Conservation (phyloP, 2,113 vertebrate species). For the Proteles cristata region DNA sequence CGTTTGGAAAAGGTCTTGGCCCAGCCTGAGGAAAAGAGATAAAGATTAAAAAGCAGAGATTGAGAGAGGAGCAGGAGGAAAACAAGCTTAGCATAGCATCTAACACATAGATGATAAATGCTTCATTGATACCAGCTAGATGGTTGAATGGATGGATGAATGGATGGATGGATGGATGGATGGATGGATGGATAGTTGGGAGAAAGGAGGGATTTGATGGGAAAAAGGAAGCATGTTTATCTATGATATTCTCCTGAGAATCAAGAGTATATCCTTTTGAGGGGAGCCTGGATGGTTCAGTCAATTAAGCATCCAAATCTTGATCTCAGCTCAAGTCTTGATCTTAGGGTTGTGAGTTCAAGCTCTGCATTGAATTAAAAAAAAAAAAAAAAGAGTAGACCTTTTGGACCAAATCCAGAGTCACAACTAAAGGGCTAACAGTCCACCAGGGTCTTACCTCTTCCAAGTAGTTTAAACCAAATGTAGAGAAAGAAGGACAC, state of each 20-base stretch:
- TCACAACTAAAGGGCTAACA: neutral
- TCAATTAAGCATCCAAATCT: too few species aligned
- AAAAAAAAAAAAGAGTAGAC: neutral
- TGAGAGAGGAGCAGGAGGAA: neutral
- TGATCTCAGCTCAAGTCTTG: too few species aligned
- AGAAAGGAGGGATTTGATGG: neutral
- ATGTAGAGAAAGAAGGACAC: neutral
- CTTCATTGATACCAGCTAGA: neutral
- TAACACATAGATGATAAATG: neutral
- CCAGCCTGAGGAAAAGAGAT: neutral
- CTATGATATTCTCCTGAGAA: neutral
- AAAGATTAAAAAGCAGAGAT: neutral
- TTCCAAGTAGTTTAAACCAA: neutral
- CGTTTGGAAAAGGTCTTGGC: constrained; percentile 65
- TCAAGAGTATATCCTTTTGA: neutral
- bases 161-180: neutral
- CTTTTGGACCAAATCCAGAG: neutral
- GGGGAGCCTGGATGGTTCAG: too few species aligned
- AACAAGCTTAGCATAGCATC: neutral
- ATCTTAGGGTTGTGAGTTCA: too few species aligned
- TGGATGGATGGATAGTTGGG: neutral
- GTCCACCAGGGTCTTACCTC: neutral
- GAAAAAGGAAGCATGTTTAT: neutral
- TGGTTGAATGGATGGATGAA: neutral
- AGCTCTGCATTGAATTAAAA: too few species aligned